These are phyloP conservation scores for Fregetta grallaria DNA, from an alignment of 2,113 vertebrate species.

Conservation along the genomic window DNA sequence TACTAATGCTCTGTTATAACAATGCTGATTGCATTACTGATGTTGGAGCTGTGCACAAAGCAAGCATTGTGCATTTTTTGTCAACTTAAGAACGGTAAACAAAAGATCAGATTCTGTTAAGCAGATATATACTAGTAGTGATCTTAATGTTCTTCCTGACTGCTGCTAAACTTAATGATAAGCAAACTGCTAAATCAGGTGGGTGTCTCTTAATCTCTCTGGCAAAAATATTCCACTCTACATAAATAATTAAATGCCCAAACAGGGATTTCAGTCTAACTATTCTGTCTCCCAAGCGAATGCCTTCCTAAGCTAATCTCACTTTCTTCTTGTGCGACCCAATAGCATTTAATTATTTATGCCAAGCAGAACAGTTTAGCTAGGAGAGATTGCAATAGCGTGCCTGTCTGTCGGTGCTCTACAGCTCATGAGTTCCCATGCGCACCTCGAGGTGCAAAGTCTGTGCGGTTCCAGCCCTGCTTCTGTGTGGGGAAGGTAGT, in stretches of 20 bases:
- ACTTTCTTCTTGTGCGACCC: not conserved
- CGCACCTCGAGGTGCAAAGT: not conserved
- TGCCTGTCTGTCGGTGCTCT: not conserved
- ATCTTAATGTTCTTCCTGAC: not conserved
- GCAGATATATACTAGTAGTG: not conserved
- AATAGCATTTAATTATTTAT: slow-evolving; percentile 35
- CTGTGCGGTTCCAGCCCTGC: not conserved
- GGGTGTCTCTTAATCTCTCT: not conserved
- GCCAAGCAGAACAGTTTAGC: not conserved
- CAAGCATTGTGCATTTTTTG: not conserved
- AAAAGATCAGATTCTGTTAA: not conserved
- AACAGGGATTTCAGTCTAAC: not conserved
- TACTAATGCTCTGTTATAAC: not conserved
- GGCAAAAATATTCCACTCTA: not conserved
- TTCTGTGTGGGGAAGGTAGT: not conserved
- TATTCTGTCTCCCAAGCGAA: not conserved
- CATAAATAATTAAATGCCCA: slow-evolving; percentile 25
- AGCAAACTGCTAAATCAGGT: not conserved
- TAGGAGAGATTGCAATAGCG: not conserved
- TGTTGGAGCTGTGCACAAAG: not conserved
- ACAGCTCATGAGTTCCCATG: not conserved
- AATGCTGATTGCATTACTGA: not conserved
- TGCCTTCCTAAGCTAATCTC: not conserved
- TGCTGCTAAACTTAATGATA: not conserved
- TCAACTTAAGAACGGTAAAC: not conserved